Percentiles rank a stretch among this genome's conserved stretches.
These are phyloP conservation scores for Nephrotoma flavescens DNA, from an alignment of 2,888 invertebrate genomes.

Conservation along the genomic window DNA sequence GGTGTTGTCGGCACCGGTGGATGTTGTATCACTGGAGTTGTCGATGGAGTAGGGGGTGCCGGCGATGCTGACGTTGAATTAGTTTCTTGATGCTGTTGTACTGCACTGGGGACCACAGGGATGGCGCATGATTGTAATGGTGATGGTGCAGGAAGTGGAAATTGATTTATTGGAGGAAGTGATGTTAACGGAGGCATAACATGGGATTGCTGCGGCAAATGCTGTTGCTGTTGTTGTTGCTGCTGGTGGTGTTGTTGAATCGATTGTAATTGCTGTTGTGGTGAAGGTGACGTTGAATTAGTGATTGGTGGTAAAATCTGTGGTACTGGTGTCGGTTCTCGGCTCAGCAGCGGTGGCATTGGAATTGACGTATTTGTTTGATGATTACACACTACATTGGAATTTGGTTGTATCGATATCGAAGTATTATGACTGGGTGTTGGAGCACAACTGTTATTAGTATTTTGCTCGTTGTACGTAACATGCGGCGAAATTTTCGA, in stretches of 20 bases:
- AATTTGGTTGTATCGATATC: not conserved
- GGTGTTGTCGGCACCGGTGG: slow-evolving; percentile 17
- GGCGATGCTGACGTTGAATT: not conserved
- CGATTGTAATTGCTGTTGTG: not conserved
- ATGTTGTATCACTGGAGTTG: slow-evolving; percentile 6
- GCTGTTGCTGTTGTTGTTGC: slow-evolving; percentile 4
- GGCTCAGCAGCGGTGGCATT: slow-evolving; percentile 5
- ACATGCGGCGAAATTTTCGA: not conserved
- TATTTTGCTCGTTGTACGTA: not conserved
- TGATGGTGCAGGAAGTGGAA: not conserved
- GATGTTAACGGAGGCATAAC: slow-evolving; percentile 7
- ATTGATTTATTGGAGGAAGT: not conserved
- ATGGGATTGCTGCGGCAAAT: not conserved
- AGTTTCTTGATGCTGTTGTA: not conserved
- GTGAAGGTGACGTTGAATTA: not conserved
- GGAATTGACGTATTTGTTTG: not conserved
- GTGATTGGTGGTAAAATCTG: not conserved
- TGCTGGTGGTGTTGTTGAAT: slow-evolving; percentile 4
- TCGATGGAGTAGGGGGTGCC: slow-evolving; percentile 4
- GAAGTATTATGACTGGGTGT: not conserved
- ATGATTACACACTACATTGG: not conserved
- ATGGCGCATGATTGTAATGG: not conserved
- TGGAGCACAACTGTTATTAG: not conserved
- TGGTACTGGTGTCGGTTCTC: not conserved
- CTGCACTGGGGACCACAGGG: too few relatives aligned